A percentile compares a stretch with the other conserved stretches of the same genome.
Conservation (phyloP, 2,113 vertebrate species). For the Sinocyclocheilus maitianheensis region DNA sequence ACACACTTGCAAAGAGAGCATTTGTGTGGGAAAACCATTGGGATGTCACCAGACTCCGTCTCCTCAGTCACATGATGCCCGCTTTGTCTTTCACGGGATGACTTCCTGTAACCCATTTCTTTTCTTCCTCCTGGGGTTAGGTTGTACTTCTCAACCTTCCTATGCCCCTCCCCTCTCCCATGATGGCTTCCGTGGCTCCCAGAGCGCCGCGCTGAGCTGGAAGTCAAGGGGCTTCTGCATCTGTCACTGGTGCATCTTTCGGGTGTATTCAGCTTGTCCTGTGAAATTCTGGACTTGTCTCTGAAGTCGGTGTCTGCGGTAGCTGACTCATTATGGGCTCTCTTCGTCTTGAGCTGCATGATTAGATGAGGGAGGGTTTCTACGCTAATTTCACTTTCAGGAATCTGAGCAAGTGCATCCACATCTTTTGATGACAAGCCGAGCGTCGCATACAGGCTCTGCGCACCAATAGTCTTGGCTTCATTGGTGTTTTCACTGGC, state of each 20-base stretch:
- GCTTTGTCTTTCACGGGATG: slow-evolving; percentile 39
- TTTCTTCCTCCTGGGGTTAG: slow-evolving; percentile 25
- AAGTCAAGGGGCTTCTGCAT: slow-evolving; percentile 18
- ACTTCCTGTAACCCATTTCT: slow-evolving; percentile 41
- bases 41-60: slow-evolving; percentile 43
- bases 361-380: slow-evolving; percentile 89
- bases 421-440: slow-evolving; percentile 87
- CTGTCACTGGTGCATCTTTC: slow-evolving; percentile 17
- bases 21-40: slow-evolving; percentile 53
- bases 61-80: slow-evolving; percentile 5
- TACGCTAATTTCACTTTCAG: slow-evolving; percentile 88
- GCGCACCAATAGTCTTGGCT: slow-evolving; percentile 78
- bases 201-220: slow-evolving; percentile 8
- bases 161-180: slow-evolving; percentile 30
- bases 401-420: slow-evolving; percentile 89
- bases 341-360: slow-evolving; percentile 88
- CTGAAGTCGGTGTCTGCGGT: slow-evolving; percentile 24
- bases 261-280: background rate
- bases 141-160: slow-evolving; percentile 4
- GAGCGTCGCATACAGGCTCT: slow-evolving; percentile 87
- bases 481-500: background rate
- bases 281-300: slow-evolving; percentile 7
- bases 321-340: slow-evolving; percentile 44
- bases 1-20: slow-evolving; percentile 54
- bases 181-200: slow-evolving; percentile 31